Conservation (phyloP, 2,113 vertebrate genomes). For the Labrus mixtus region DNA sequence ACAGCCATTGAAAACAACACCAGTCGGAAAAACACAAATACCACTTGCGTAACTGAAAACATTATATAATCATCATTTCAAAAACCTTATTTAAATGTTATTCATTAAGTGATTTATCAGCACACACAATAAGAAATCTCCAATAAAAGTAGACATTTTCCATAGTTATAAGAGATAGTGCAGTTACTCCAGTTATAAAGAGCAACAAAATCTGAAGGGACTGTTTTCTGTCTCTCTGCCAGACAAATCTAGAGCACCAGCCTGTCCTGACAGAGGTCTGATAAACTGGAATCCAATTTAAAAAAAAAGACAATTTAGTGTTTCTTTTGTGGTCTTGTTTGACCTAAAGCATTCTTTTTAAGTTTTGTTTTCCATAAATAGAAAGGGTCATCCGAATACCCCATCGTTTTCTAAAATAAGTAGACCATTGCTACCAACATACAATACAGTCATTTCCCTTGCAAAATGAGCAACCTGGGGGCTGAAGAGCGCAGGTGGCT, state of each 20-base stretch:
- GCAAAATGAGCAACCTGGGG: background rate
- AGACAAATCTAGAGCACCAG: background rate
- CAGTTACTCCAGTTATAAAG: too few relatives aligned
- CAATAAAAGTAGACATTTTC: too few relatives aligned
- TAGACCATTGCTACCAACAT: background rate
- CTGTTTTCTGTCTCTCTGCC: background rate
- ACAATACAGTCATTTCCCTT: background rate
- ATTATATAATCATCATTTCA: background rate
- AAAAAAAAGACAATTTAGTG: background rate
- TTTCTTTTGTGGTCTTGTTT: background rate
- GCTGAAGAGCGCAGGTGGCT: slow-evolving; percentile 1
- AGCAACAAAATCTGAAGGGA: too few relatives aligned
- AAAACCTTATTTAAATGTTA: background rate
- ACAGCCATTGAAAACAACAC: background rate
- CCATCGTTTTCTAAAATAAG: background rate
- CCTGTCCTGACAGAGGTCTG: slow-evolving; percentile 2
- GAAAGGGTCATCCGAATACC: background rate
- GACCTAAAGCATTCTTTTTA: background rate
- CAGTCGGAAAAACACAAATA: background rate
- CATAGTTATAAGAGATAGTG: too few relatives aligned
- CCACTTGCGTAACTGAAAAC: background rate
- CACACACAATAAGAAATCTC: too few relatives aligned
- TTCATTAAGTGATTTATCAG: background rate
- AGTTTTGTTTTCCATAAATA: background rate
- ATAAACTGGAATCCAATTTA: background rate